Base-by-base conservation (phyloP, 2,797 vertebrate species). In the Crossoptilon crossoptilon region DNA sequence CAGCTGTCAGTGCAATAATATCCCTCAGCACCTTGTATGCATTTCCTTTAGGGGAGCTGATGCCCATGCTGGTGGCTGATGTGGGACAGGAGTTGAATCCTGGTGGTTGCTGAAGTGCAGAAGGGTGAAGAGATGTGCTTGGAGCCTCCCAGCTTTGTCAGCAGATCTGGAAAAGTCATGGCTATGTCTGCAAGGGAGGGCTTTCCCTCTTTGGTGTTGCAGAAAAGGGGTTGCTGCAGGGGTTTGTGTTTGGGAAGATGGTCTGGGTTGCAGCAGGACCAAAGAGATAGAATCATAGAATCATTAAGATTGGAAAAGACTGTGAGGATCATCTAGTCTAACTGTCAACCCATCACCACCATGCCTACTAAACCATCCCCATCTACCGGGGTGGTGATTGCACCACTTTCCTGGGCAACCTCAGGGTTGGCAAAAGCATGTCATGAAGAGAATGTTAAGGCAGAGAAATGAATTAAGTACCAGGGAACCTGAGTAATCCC, bases 11-110 rank as follows among this genome's bases (percentile, higher is more conserved):
- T 49, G 39, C 64, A 84, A 2, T 24, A 60, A 55, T 13, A 86
- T 33, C 51, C 59, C 10, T 13, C 62, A 31, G 27, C 19, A 63
- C 26, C 72, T 56, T 3, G 2, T 16, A 43, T 12, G 83, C 6
- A 0, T 39, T 88, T 66, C 41, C 33, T 33, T 85, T 1, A 1
- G 24, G 39, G 29, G 24, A 70, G 17, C 4, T 89, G 35, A 37
- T 0, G 0, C 8, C 29, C 33, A 4, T 1, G 0, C 33, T 1
- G 1, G 17, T 27, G 39, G 48, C 39, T 44, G 11, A 29, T 4
- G 3, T 0, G 21, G 44, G 59, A 14, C 33, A 4, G 37, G 1
- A 44, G 5, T 2, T 69, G 66, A 62, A 64, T 13, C 22, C 37
- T 31, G 9, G 17, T n/a, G 55, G 70, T 6, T 76, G 22, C 35